phyloP scores from a whole-genome alignment of 2,888 invertebrate species.

The Trisateles emortualis region DNA sequence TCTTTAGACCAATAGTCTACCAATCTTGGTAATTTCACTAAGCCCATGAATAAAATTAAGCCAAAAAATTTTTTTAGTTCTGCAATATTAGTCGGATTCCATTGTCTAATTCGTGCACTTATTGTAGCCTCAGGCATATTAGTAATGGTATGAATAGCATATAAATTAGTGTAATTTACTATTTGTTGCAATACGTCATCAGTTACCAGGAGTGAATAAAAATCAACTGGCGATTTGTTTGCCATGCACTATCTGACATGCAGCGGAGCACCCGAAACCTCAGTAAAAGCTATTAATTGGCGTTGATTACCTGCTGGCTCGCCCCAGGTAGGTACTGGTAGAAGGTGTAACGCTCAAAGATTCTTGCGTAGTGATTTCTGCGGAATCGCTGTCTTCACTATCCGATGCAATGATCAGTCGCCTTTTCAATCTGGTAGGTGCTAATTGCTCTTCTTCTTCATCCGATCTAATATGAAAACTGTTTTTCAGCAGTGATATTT shows the following conservation, averaged over 20 bases:
- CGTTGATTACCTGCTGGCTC: neutral
- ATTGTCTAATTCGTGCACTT: constrained; percentile 18
- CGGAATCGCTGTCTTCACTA: neutral
- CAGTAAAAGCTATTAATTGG: constrained; percentile 12
- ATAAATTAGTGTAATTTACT: constrained; percentile 22
- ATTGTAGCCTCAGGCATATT: constrained; percentile 11
- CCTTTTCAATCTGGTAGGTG: too few relatives aligned
- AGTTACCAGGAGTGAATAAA: constrained; percentile 19
- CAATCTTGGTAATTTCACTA: neutral
- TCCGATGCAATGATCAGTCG: neutral
- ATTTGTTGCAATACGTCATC: constrained; percentile 28
- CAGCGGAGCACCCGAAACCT: constrained; percentile 9
- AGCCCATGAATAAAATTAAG: neutral
- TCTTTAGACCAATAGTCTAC: neutral
- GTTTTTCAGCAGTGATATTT: too few relatives aligned
- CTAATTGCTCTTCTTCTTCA: too few relatives aligned
- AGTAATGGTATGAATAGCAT: constrained; percentile 24
- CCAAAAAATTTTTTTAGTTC: neutral
- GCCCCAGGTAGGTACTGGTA: neutral
- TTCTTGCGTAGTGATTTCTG: neutral
- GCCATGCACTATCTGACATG: constrained; percentile 2
- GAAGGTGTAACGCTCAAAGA: too few relatives aligned
- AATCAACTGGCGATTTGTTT: constrained; percentile 18
- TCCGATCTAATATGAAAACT: too few relatives aligned
- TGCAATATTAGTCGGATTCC: constrained; percentile 20